Conservation (phyloP, 1,140 invertebrate genomes). For the Asbolus verrucosus region DNA sequence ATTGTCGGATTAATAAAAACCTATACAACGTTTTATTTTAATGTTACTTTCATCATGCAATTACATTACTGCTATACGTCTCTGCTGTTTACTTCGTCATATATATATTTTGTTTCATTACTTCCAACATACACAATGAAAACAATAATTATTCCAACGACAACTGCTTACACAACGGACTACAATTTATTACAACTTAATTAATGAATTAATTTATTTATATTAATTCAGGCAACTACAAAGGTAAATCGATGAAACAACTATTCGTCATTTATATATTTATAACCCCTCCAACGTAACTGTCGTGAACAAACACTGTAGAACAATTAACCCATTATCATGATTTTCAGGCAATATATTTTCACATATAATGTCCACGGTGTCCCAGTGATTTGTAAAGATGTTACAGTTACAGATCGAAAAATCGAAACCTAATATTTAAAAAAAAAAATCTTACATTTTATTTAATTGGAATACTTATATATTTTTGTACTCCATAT, state of each 20-base stretch:
- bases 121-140: slow-evolving; percentile 3
- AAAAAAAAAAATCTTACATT: too few relatives aligned
- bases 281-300: too few relatives aligned
- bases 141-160: slow-evolving; percentile 19
- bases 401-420: too few relatives aligned
- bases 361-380: too few relatives aligned
- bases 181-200: slow-evolving; percentile 8
- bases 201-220: background rate
- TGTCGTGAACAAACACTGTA: background rate
- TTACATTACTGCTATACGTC: slow-evolving; percentile 2
- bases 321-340: too few relatives aligned
- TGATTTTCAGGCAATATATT: too few relatives aligned
- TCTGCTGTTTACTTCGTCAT: slow-evolving; percentile 9
- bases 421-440: too few relatives aligned
- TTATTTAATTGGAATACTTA: too few relatives aligned
- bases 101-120: slow-evolving; percentile 19
- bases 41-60: slow-evolving; percentile 7
- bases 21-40: slow-evolving; percentile 18
- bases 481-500: too few relatives aligned
- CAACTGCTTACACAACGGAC: background rate
- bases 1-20: slow-evolving; percentile 2
- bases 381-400: too few relatives aligned
- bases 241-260: background rate
- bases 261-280: too few relatives aligned
- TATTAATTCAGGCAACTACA: too few relatives aligned